Conservation (phyloP, 1,140 invertebrate genomes). For the Lepidotrigona ventralis region DNA sequence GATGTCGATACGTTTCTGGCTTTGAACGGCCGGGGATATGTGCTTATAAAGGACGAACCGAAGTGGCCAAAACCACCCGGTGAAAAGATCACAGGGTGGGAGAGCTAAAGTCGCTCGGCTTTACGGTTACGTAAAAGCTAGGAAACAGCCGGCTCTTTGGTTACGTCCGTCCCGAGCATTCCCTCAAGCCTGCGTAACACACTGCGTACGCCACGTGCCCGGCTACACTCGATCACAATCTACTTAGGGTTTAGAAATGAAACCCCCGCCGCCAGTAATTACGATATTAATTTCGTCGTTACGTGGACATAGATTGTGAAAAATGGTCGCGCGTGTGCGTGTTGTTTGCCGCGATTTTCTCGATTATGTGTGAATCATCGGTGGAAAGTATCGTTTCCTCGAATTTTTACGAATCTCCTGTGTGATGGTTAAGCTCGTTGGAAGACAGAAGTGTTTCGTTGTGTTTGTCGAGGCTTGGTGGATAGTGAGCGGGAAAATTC, state of each 20-base stretch:
- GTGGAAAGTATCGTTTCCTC: background rate
- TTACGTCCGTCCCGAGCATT: constrained; percentile 55
- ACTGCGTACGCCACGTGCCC: constrained; percentile 4
- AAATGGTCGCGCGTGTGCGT: background rate
- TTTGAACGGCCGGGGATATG: constrained; percentile 64
- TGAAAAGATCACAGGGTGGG: constrained; percentile 61
- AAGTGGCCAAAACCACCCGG: constrained; percentile 69
- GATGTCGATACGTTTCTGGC: constrained; percentile 71
- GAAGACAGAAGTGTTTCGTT: background rate
- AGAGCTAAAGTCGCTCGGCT: constrained; percentile 57
- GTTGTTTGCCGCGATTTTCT: background rate
- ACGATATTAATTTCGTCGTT: constrained; percentile 5
- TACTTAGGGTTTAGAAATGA: background rate
- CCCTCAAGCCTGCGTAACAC: constrained; percentile 46
- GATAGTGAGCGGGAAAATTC: background rate
- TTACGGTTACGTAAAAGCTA: constrained; percentile 71
- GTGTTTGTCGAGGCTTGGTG: background rate
- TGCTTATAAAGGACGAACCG: constrained; percentile 75
- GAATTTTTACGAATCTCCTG: background rate
- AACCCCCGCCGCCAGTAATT: background rate
- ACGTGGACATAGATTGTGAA: background rate
- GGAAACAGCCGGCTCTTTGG: constrained; percentile 48
- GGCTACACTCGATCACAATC: background rate
- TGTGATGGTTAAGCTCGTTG: background rate
- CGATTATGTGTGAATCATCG: background rate